A percentile compares a stretch with the other conserved stretches of the same genome.
These are phyloP conservation scores for Tachysurus fulvidraco DNA, from an alignment of 2,113 vertebrate species.

Conservation along the genomic window DNA sequence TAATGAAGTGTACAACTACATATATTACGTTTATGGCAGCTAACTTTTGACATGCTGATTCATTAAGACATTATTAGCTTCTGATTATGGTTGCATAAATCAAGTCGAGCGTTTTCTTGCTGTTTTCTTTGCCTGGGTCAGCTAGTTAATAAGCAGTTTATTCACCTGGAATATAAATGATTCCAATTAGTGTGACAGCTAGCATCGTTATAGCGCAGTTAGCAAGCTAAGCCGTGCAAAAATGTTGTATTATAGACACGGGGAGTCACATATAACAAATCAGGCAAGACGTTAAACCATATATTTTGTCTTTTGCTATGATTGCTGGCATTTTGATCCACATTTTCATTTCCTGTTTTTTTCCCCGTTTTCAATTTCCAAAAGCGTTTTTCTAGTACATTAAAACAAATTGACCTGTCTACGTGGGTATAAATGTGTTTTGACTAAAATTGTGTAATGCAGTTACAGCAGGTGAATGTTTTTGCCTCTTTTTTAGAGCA, in stretches of 20 bases:
- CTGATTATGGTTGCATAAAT: background rate
- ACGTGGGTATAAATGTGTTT: background rate
- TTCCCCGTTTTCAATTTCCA: background rate
- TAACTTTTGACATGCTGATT: conserved; percentile 2
- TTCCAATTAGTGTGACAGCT: conserved; percentile 19
- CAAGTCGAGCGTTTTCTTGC: background rate
- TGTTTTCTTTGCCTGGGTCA: background rate
- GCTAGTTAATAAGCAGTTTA: conserved; percentile 7
- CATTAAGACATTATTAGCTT: conserved; percentile 28
- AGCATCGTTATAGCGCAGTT: background rate
- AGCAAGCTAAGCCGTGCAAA: background rate
- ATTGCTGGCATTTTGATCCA: background rate
- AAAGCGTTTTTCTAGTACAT: background rate
- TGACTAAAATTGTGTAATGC: background rate
- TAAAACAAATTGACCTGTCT: background rate
- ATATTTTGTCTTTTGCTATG: background rate
- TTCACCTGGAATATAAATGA: conserved; percentile 12
- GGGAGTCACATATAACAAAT: background rate
- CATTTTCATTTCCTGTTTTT: background rate
- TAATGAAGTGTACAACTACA: conserved; percentile 20
- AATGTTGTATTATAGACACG: background rate
- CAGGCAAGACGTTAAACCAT: background rate
- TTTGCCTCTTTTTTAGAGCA: background rate
- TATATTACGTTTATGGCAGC: conserved; percentile 5
- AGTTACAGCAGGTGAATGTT: background rate